Conservation (phyloP, 1,140 invertebrate genomes). For the Zaprionus nigranus region DNA sequence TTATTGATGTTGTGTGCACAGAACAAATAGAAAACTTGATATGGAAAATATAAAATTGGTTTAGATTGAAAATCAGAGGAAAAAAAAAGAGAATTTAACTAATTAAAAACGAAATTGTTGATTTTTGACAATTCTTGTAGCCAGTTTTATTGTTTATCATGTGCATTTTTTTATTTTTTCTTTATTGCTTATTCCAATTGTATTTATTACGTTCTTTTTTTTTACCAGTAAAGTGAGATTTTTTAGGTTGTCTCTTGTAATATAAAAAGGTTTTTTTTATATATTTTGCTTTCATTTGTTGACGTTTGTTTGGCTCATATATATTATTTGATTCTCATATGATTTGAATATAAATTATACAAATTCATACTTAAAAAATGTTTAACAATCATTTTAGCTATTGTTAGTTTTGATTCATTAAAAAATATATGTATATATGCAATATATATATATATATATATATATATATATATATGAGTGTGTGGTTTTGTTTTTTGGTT, state of each 20-base stretch:
- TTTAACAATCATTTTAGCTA: constrained; percentile 78
- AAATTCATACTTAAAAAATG: constrained; percentile 79
- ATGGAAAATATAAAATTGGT: constrained; percentile 55
- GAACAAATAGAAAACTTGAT: constrained; percentile 41
- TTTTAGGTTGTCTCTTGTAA: constrained; percentile 75
- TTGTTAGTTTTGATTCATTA: constrained; percentile 70
- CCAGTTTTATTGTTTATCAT: constrained; percentile 75
- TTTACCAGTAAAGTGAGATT: constrained; percentile 75
- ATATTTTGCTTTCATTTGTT: constrained; percentile 41
- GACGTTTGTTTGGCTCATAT: constrained; percentile 43
- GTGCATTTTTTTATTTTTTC: constrained; percentile 54
- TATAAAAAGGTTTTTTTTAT: constrained; percentile 64
- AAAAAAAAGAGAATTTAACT: constrained; percentile 30
- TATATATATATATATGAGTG: constrained; percentile 40
- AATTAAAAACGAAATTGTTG: constrained; percentile 24
- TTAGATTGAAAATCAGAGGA: constrained; percentile 60
- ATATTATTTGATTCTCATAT: constrained; percentile 59
- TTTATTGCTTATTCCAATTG: constrained; percentile 51
- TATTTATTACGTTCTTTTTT: constrained; percentile 36
- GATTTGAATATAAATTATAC: constrained; percentile 73
- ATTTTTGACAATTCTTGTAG: constrained; percentile 45
- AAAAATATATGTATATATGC: constrained; percentile 59
- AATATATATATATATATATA: constrained; percentile 28
- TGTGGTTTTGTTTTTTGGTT: constrained; percentile 32
- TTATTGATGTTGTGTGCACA: constrained; percentile 59